Evolutionary conservation across 37 sponge, comb jelly and placozoan species (phyloP), one percentile per base, ranked within the genome.

Genomic region (Chondrosia reniformis): DNA sequence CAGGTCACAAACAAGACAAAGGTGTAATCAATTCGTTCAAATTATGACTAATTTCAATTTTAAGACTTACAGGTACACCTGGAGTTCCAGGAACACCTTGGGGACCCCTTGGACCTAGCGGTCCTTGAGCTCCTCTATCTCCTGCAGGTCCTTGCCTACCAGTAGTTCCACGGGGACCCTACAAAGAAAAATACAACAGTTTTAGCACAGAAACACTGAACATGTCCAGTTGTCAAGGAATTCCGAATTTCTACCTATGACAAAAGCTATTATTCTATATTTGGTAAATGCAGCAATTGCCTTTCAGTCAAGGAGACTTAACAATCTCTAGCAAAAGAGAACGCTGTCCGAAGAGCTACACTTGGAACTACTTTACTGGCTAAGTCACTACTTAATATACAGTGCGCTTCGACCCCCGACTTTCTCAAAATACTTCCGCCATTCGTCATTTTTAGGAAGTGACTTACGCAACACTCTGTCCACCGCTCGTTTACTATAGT

Each of bases 121-220:
- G 75, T 8, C 83, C 80, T n/a, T 61, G 67, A 2, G 80, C 19
- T 24, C 80, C 83, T 55, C 83, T 55, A 17, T 36, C 33, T 36
- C 83, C 83, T 12, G 62, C 32, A 25, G 76, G 75, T 30, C 83
- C 83, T 74, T 74, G 65, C 61, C 83, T 82, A 0, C 83, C 83
- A 27, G 45, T 33, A 28, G 62, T 28, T 25, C 83, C 83, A 33
- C 49, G 42, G 67, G 83, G 75, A 4, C 83, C 83, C 83, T 82
- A 74, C 12, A 12, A 34, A 55, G 24, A 55, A 58, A 13, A 19
- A 74, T 38, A 21, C 9, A 59, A 59, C 22, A 19, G n/a, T 30
- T 25, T 59, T 19, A 49, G 15, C 52, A 15, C 15, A 49, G 10
- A 15, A 15, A 49, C 15, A 15, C 52, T 19, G 52, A 49, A 49